Evolutionary conservation across 2,888 invertebrate species (phyloP).

Genomic region (Cerastis rubricosa): DNA sequence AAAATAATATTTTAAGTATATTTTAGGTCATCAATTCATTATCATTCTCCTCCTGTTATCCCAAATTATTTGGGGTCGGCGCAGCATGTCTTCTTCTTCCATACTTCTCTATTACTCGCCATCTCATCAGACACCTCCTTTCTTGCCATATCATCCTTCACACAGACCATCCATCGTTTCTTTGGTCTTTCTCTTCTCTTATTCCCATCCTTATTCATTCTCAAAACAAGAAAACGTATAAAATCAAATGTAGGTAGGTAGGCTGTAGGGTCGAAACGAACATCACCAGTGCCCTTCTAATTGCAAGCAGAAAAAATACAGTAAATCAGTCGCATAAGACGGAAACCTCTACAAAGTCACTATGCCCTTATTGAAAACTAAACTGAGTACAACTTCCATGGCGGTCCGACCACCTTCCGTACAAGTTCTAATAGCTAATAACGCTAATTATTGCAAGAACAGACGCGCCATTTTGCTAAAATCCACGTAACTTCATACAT

Average conservation of each 20-base stretch:
- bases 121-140: too few species aligned
- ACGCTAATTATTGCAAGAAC: conserved; percentile 52
- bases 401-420: conserved; percentile 14
- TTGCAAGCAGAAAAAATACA: neutral
- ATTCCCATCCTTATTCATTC: too few species aligned
- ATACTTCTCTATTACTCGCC: too few species aligned
- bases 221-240: too few species aligned
- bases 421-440: conserved; percentile 30
- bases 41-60: too few species aligned
- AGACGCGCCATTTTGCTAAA: conserved; percentile 55
- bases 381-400: conserved; percentile 8
- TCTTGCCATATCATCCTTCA: too few species aligned
- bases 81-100: too few species aligned
- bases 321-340: neutral
- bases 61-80: too few species aligned
- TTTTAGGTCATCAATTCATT: neutral
- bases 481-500: conserved; percentile 55
- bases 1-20: too few species aligned
- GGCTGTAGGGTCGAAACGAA: neutral
- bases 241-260: too few species aligned
- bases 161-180: too few species aligned
- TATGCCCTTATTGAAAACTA: conserved; percentile 6
- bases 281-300: neutral
- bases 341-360: conserved; percentile 14
- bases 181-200: too few species aligned